A percentile compares a stretch with the other conserved stretches of the same genome.
Evolutionary conservation across 2,797 vertebrate species (phyloP).

Genomic region (Dromococcyx pavoninus): DNA sequence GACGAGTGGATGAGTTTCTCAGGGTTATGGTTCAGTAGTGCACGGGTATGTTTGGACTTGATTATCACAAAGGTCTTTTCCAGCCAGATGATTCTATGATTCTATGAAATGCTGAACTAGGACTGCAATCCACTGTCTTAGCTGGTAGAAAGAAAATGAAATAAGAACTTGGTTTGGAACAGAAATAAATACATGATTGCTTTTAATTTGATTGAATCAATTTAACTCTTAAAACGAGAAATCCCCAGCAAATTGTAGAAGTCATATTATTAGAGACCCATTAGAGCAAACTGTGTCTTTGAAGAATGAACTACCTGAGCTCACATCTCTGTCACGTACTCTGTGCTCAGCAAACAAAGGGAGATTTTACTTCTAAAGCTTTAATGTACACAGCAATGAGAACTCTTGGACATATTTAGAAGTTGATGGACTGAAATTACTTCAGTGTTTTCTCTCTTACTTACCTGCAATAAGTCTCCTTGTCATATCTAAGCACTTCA

Average conservation of each 20-base stretch:
- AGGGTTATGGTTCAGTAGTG: no score
- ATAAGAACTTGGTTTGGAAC: background rate
- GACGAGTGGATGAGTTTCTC: no score
- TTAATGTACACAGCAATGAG: background rate
- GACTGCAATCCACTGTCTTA: background rate
- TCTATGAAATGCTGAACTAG: background rate
- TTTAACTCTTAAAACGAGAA: conserved; percentile 24
- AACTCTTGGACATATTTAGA: background rate
- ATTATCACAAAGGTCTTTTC: no score
- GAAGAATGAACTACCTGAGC: background rate
- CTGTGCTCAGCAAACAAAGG: conserved; percentile 8
- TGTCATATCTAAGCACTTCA: background rate
- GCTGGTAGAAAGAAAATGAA: background rate
- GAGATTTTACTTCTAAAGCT: conserved; percentile 12
- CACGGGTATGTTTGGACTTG: no score
- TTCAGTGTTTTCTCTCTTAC: background rate
- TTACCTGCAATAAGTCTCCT: background rate
- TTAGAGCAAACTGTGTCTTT: background rate
- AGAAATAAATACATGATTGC: background rate
- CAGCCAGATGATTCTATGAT: no score
- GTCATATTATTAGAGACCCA: background rate
- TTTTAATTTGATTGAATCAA: background rate
- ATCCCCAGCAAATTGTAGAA: background rate
- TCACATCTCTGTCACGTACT: background rate
- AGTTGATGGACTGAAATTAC: background rate